Conservation (phyloP, 2,888 invertebrate genomes). For the Eurytoma adleriae region DNA sequence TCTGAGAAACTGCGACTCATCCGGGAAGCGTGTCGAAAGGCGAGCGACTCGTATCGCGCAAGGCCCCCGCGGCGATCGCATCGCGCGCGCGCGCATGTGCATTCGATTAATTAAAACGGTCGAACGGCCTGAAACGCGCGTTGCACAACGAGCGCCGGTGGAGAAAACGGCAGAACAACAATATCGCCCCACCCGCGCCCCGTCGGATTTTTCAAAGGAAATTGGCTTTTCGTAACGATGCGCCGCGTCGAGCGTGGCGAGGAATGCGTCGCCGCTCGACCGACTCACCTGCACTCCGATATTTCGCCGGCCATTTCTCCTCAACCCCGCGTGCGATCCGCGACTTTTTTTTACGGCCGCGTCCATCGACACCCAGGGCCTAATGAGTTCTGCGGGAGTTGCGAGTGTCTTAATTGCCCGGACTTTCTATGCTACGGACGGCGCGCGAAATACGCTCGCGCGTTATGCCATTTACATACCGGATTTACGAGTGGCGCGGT, state of each 20-base stretch:
- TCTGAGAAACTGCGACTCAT: constrained; percentile 14
- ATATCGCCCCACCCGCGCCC: background rate
- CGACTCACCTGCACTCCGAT: background rate
- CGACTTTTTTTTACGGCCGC: background rate
- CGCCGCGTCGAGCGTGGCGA: constrained; percentile 39
- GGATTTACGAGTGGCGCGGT: constrained; percentile 24
- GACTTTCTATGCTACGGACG: constrained; percentile 19
- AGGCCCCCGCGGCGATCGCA: background rate
- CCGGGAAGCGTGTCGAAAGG: constrained; percentile 11
- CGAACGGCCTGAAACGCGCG: background rate
- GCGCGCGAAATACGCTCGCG: constrained; percentile 27
- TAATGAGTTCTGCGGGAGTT: constrained; percentile 25
- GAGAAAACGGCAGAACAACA: constrained; percentile 29
- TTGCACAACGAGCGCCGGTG: constrained; percentile 20
- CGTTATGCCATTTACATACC: constrained; percentile 12
- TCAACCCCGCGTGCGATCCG: too few species aligned
- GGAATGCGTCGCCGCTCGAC: constrained; percentile 34
- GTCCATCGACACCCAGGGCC: background rate
- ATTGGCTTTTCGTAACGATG: constrained; percentile 41
- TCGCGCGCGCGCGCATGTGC: constrained; percentile 8
- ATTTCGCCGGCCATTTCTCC: background rate
- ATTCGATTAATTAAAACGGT: constrained; percentile 50
- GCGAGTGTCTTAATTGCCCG: constrained; percentile 34
- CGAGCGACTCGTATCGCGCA: background rate
- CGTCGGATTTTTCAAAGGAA: constrained; percentile 24